Conservation (phyloP, 1,140 invertebrate species). For the Druon quercuslanigerum region DNA sequence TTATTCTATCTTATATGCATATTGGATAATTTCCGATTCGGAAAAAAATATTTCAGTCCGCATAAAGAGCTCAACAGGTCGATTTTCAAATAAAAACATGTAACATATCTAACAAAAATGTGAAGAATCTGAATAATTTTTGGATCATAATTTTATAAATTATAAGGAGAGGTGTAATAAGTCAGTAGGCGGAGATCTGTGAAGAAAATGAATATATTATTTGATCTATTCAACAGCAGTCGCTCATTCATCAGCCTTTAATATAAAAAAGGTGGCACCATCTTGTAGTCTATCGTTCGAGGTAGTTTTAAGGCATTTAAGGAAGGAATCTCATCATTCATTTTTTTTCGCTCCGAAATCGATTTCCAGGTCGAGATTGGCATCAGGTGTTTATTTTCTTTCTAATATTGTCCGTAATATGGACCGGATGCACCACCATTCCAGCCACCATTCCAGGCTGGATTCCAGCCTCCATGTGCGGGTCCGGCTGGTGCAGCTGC, state of each 20-base stretch:
- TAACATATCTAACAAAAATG: no score
- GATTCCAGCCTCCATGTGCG: slow-evolving; percentile 59
- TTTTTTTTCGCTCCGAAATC: background rate
- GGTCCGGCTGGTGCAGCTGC: slow-evolving; percentile 65
- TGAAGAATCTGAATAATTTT: no score
- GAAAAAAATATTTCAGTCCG: no score
- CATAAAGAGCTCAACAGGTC: no score
- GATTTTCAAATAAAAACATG: no score
- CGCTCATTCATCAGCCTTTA: slow-evolving; percentile 13
- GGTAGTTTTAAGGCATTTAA: slow-evolving; percentile 13
- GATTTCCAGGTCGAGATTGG: background rate
- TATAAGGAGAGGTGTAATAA: background rate
- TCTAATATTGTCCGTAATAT: slow-evolving; percentile 37
- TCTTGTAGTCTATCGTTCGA: background rate
- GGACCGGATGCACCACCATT: slow-evolving; percentile 32
- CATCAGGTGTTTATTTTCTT: background rate
- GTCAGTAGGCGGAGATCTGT: background rate
- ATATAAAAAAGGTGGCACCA: background rate
- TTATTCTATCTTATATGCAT: no score
- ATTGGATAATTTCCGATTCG: no score
- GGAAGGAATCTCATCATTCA: background rate
- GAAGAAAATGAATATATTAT: background rate
- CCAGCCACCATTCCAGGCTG: slow-evolving; percentile 57
- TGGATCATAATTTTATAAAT: no score
- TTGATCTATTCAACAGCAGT: background rate